phyloP scores from a whole-genome alignment of 2,113 vertebrate genomes.

The Thamnophis sirtalis region DNA sequence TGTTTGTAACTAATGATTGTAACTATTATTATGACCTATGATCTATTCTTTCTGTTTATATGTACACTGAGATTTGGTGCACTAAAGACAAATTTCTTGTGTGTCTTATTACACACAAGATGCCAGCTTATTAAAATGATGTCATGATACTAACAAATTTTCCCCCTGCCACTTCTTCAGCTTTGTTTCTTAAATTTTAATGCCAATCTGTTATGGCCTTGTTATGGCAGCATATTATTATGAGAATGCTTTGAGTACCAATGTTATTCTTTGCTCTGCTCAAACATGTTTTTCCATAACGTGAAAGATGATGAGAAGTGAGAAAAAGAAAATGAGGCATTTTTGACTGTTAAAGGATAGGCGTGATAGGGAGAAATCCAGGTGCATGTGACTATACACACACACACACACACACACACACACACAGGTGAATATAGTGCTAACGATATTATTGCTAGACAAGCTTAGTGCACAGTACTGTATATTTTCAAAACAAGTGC shows the following conservation, averaged over 20 bases:
- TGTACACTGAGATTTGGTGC: no score
- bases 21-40: no score
- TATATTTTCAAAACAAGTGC: neutral
- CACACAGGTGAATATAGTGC: neutral
- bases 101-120: no score
- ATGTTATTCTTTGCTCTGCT: neutral
- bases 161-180: neutral
- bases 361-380: neutral
- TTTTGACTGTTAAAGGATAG: neutral
- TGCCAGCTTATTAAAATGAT: neutral
- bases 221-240: neutral
- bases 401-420: no score
- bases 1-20: no score
- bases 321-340: neutral
- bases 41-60: no score
- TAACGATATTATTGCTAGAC: neutral
- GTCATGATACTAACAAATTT: neutral
- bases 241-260: neutral
- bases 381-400: neutral
- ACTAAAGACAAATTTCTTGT: no score
- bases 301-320: neutral
- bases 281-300: neutral
- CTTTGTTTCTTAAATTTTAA: neutral
- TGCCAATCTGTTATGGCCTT: neutral
- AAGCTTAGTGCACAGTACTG: neutral